Evolutionary conservation across 1,140 invertebrate species (phyloP), one percentile per base, ranked within the genome.

Genomic region (Lepidurus couesii): DNA sequence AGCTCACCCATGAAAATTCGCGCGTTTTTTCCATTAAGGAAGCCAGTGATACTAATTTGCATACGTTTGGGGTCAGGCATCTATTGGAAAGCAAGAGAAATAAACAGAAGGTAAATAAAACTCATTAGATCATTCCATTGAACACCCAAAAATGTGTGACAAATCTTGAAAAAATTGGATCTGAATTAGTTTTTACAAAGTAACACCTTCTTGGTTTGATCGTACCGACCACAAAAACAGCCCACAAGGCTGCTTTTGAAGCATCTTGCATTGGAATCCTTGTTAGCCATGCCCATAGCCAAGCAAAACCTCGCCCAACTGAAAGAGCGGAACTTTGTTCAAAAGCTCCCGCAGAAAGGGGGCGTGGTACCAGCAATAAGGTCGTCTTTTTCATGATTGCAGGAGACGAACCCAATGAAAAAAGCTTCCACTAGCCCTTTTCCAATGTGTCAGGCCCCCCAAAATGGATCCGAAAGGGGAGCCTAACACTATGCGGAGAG

Each of bases 11-110:
- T 97, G 85, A 99, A 99, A 80, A 95, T 91, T 74, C 97, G 90
- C 11, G 98, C 96, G 88, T 98, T 98, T 86, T 96, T 97, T 3
- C 96, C 96, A 86, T 99, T 98, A 42, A 99, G 87, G 86, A 99
- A 99, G 11, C 98, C 98, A 47, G 98, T 99, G 83, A 99, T 87
- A 87, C 99, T 99, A 82, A 99, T 99, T 89, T 99, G 98, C 92
- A 99, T 98, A 86, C 97, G 95, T 85, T 96, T 96, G 53, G 96
- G 96, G 88, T 99, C 97, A 26, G 97, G 95, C 88, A 86, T 85
- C 89, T 91, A 44, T 34, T 2, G n/a, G n/a, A 42, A 26, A 42
- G 24, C 42, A 47, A 79, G 44, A 75, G 13, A n/a, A 65, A 13
- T n/a, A 7, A 65, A 65, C 16, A 65, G 8, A 65, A 65, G 13